Base-by-base conservation (phyloP, 1,140 invertebrate genomes). In the Akabosia matsudoensis region DNA sequence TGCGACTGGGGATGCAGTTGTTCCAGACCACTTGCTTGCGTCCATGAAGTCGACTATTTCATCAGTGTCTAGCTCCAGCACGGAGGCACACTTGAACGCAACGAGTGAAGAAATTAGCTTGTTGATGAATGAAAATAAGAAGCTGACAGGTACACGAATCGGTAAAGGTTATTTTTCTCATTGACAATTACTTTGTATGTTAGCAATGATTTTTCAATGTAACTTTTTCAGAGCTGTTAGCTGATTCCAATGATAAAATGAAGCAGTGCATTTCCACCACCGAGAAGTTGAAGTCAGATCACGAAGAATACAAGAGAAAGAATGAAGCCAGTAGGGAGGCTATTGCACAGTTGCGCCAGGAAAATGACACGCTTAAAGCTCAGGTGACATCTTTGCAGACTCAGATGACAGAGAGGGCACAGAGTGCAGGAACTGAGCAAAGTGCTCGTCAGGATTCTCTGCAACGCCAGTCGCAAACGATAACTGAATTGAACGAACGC, bases 91-190 rank as follows among this genome's bases (percentile, higher is more conserved):
- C 51, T 75, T 75, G n/a, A 70, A 45, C 16, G 70, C 70, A 31
- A 28, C 74, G 24, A 70, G 33, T 14, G 70, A 75, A 28, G 26
- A 70, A 30, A 26, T 75, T 0, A 70, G 37, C 51, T 26, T 45
- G 28, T 37, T 75, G n/a, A 75, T 70, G 51, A 37, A 24, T 31
- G 74, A 75, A 52, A 75, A 75, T 14, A 67, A 70, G 31, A 37
- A 70, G 33, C 30, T 75, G 0, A 52, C 37, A 75, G 34, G 74
- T 75, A n/a, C n/a, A n/a, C n/a, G n/a, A n/a, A n/a, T n/a, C n/a
- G n/a, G n/a, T n/a, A n/a, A n/a, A n/a, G n/a, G n/a, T n/a, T n/a
- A n/a, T n/a, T n/a, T n/a, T n/a, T n/a, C n/a, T n/a, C n/a, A n/a
- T n/a, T n/a, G n/a, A n/a, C n/a, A n/a, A n/a, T n/a, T n/a, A n/a